Evolutionary conservation across 2,888 invertebrate genomes (phyloP).

Genomic region (Orthonychiurus folsomi): DNA sequence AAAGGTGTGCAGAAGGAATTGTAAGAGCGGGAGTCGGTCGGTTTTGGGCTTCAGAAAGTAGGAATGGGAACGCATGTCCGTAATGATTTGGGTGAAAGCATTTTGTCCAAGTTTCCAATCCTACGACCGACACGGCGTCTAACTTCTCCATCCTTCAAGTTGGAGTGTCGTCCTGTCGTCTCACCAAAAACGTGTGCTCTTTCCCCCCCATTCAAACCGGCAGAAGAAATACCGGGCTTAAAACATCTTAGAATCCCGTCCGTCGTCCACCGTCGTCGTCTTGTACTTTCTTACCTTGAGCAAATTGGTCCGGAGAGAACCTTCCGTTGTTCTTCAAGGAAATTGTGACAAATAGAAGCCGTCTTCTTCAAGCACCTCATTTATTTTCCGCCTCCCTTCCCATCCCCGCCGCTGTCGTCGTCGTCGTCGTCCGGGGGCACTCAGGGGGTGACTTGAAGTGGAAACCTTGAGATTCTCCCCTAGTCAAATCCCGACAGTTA

Average conservation of each 20-base stretch:
- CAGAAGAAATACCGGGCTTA: neutral
- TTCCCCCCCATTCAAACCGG: neutral
- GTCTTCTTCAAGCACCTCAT: neutral
- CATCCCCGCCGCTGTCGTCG: no score
- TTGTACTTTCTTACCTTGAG: neutral
- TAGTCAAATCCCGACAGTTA: no score
- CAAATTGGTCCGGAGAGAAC: neutral
- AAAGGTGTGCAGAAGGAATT: neutral
- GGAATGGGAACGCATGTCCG: neutral
- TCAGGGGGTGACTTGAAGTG: no score
- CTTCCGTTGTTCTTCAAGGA: neutral
- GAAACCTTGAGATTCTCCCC: no score
- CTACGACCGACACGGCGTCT: neutral
- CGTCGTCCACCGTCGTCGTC: no score
- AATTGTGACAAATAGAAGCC: neutral
- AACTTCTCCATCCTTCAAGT: neutral
- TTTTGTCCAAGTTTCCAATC: neutral
- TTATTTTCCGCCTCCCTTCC: no score
- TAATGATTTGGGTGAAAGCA: slow-evolving; percentile 1
- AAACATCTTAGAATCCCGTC: neutral
- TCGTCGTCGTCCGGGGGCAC: no score
- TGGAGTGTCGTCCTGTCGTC: no score
- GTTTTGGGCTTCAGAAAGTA: neutral
- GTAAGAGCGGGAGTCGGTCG: neutral
- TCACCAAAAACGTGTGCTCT: neutral